phyloP scores from a whole-genome alignment of 1,140 invertebrate genomes.

The Aethina tumida region DNA sequence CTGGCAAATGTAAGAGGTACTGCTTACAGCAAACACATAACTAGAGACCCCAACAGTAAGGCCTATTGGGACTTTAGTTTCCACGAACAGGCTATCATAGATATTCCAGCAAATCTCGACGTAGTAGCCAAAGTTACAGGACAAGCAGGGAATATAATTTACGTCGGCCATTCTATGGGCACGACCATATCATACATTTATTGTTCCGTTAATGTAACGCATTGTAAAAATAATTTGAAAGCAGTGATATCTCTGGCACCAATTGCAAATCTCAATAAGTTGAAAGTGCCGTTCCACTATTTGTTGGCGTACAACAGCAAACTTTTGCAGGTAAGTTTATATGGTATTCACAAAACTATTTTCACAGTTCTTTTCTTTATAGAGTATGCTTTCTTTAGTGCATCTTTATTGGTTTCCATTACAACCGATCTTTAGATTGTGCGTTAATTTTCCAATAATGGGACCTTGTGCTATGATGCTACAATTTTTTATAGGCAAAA shows the following conservation, averaged over 20 bases:
- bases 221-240: slow-evolving; percentile 32
- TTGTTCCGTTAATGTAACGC: slow-evolving; percentile 31
- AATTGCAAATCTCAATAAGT: slow-evolving; percentile 53
- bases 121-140: slow-evolving; percentile 46
- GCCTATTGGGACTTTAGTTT: slow-evolving; percentile 33
- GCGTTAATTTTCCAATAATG: too few species aligned
- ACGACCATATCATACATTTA: slow-evolving; percentile 38
- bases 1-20: too few species aligned
- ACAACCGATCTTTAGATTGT: too few species aligned
- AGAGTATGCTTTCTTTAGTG: too few species aligned
- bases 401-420: too few species aligned
- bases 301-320: slow-evolving; percentile 13
- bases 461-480: too few species aligned
- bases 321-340: too few species aligned
- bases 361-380: too few species aligned
- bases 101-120: slow-evolving; percentile 40
- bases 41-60: too few species aligned
- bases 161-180: slow-evolving; percentile 50
- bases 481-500: too few species aligned
- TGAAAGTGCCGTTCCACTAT: slow-evolving; percentile 35
- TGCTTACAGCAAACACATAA: too few species aligned
- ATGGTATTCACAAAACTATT: too few species aligned
- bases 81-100: slow-evolving; percentile 47
- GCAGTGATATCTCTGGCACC: slow-evolving; percentile 59
- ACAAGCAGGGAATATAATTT: slow-evolving; percentile 34